These are phyloP conservation scores for Elaeidobius kamerunicus DNA, from an alignment of 2,888 invertebrate species.

Conservation along the genomic window DNA sequence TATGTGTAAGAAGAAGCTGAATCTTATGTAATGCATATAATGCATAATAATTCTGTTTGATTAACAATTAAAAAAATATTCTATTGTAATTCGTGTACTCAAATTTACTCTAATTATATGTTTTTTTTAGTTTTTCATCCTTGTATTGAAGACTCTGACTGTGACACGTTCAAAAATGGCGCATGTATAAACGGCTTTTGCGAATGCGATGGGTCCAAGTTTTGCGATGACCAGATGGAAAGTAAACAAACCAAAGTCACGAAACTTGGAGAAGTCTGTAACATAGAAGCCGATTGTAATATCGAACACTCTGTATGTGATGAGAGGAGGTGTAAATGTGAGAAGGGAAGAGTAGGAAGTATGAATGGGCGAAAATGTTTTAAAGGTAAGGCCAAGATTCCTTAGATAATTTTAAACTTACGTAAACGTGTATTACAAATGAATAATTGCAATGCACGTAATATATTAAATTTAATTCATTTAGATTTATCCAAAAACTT, in stretches of 20 bases:
- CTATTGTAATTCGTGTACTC: too few relatives aligned
- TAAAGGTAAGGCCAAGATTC: constrained; percentile 39
- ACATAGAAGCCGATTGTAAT: constrained; percentile 35
- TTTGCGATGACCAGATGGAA: constrained; percentile 25
- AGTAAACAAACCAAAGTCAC: constrained; percentile 34
- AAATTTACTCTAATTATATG: too few relatives aligned
- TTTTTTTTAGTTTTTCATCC: constrained; percentile 21
- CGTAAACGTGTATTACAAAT: not conserved
- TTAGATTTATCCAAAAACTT: too few relatives aligned
- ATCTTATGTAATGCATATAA: too few relatives aligned
- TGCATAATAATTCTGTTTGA: too few relatives aligned
- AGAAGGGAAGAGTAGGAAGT: constrained; percentile 33
- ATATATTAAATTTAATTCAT: not conserved
- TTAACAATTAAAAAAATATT: too few relatives aligned
- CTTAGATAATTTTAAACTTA: not conserved
- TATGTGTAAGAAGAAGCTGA: too few relatives aligned
- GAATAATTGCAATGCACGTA: not conserved
- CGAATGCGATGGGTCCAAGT: constrained; percentile 32
- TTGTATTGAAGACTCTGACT: constrained; percentile 34
- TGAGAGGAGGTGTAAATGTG: constrained; percentile 36
- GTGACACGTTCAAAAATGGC: constrained; percentile 29
- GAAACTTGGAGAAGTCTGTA: constrained; percentile 40
- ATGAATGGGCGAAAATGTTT: constrained; percentile 39
- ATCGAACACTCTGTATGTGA: constrained; percentile 38
- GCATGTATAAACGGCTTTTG: constrained; percentile 33